Evolutionary conservation across 2,113 vertebrate species (phyloP).

Genomic region (Callocephalon fimbriatum): DNA sequence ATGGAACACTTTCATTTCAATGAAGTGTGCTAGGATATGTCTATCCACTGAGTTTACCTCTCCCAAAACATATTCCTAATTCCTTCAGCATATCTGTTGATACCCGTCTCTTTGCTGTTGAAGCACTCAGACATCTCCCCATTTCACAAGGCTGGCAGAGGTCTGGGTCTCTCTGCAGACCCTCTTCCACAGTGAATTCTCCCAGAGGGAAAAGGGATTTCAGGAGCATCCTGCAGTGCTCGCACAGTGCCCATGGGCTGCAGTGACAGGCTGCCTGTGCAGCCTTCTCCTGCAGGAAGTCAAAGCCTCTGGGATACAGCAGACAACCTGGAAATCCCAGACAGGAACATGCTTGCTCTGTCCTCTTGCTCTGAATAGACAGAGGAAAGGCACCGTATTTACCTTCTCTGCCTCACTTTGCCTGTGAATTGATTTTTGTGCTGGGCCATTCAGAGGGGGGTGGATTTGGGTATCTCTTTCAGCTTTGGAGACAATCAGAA

Average conservation of each 20-base stretch:
- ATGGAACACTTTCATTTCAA: background rate
- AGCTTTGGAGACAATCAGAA: constrained; percentile 1
- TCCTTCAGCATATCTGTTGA: background rate
- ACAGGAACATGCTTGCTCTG: background rate
- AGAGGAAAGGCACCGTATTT: background rate
- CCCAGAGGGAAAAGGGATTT: background rate
- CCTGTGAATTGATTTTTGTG: background rate
- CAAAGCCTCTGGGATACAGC: background rate
- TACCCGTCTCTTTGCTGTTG: background rate
- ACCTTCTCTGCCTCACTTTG: background rate
- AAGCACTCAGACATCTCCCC: background rate
- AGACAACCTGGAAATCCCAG: background rate
- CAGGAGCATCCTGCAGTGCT: background rate
- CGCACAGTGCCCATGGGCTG: background rate
- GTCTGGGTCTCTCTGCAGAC: background rate
- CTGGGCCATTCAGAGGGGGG: background rate
- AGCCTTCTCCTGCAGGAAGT: background rate
- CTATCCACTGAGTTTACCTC: background rate
- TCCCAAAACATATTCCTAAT: background rate
- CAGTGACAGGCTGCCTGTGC: background rate
- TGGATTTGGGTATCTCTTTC: background rate
- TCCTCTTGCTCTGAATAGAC: background rate
- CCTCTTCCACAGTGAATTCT: background rate
- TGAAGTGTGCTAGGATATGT: background rate
- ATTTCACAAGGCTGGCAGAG: background rate